Percentiles rank a stretch among this genome's conserved stretches.
Evolutionary conservation across 2,797 vertebrate species (phyloP).

Genomic region (Siniperca obscura): DNA sequence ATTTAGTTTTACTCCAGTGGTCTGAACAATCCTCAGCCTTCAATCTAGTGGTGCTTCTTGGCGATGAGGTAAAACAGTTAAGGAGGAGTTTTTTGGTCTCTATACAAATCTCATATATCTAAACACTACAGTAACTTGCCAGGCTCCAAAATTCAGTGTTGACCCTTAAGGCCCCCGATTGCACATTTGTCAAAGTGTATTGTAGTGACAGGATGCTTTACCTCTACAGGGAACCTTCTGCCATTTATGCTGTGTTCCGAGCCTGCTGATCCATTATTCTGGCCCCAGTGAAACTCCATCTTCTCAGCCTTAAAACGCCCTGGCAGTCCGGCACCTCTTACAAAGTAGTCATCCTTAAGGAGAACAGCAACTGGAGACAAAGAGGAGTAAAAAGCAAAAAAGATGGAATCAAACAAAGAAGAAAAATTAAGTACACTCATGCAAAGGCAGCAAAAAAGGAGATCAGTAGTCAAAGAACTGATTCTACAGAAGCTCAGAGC

Average conservation of each 20-base stretch:
- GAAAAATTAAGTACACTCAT: constrained; percentile 28
- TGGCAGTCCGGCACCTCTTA: constrained; percentile 93
- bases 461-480: constrained; percentile 31
- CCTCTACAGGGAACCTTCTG: constrained; percentile 92
- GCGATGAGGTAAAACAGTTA: constrained; percentile 5
- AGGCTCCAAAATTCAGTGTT: constrained; percentile 32
- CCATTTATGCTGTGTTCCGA: constrained; percentile 97
- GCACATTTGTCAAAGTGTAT: constrained; percentile 55
- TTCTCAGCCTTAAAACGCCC: constrained; percentile 98
- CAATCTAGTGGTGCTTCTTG: background rate
- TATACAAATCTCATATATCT: constrained; percentile 2
- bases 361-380: constrained; percentile 91
- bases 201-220: constrained; percentile 63
- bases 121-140: constrained; percentile 26
- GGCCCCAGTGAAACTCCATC: constrained; percentile 99
- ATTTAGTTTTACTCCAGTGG: background rate
- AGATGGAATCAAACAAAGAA: constrained; percentile 31
- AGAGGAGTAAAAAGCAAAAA: background rate
- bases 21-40: background rate
- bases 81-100: background rate
- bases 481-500: constrained; percentile 19
- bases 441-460: constrained; percentile 25
- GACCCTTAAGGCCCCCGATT: constrained; percentile 36
- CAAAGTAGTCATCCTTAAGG: constrained; percentile 96
- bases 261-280: constrained; percentile 93